Conservation (phyloP, 2,113 vertebrate species). For the Gracilinanus agilis region DNA sequence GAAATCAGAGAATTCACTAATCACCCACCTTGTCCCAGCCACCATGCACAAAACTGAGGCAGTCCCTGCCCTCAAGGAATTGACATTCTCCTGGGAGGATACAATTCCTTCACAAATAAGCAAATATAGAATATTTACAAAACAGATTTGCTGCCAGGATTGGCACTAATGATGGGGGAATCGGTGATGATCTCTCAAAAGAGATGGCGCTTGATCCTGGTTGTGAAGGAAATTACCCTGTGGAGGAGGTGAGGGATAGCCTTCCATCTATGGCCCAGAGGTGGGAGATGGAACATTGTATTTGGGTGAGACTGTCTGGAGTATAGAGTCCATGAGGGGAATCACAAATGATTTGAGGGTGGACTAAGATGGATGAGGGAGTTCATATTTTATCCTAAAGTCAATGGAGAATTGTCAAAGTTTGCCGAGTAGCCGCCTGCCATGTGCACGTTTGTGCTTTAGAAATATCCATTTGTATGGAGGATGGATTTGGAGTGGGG, state of each 20-base stretch:
- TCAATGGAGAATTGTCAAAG: background rate
- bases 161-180: background rate
- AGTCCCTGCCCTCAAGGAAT: background rate
- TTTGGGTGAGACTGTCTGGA: background rate
- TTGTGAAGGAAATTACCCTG: background rate
- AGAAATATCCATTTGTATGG: background rate
- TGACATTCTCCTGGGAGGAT: background rate
- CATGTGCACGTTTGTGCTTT: background rate
- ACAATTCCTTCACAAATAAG: background rate
- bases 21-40: background rate
- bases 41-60: background rate
- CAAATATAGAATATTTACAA: background rate
- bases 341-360: background rate
- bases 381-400: background rate
- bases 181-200: background rate
- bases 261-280: background rate
- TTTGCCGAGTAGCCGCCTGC: background rate
- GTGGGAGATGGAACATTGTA: background rate
- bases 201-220: background rate
- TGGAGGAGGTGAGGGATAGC: background rate
- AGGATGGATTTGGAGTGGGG: background rate
- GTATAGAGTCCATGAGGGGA: background rate
- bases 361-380: background rate
- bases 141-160: background rate
- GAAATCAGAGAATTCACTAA: background rate